Conservation (phyloP, 2,888 invertebrate genomes). For the Andrena marginata region DNA sequence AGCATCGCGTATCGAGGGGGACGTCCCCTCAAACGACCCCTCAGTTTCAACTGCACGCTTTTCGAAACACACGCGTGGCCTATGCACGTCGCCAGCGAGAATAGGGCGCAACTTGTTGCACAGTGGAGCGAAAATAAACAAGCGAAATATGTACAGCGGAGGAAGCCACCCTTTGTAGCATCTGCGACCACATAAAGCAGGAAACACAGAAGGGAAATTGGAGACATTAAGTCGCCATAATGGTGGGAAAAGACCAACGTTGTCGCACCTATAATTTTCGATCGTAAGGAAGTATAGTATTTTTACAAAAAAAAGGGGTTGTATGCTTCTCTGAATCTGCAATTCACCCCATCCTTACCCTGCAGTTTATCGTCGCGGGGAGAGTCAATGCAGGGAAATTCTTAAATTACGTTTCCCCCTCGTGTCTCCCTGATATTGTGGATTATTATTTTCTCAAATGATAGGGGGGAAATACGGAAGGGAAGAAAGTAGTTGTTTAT, state of each 20-base stretch:
- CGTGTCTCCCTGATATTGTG: no score
- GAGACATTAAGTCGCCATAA: conserved; percentile 24
- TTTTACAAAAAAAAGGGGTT: no score
- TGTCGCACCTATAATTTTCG: background rate
- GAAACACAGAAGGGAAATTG: background rate
- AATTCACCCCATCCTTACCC: background rate
- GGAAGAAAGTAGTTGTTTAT: no score
- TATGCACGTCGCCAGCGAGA: background rate
- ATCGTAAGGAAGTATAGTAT: background rate
- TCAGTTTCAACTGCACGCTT: background rate
- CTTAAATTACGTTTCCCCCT: no score
- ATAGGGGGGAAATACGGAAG: no score
- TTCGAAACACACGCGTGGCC: background rate
- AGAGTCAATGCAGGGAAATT: background rate
- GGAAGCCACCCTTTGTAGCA: background rate
- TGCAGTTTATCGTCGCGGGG: background rate
- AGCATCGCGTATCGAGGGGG: no score
- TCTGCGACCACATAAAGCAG: background rate
- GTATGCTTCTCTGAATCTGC: background rate
- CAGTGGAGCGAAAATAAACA: background rate
- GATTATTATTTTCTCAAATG: no score
- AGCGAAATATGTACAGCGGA: background rate
- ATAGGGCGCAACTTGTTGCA: conserved; percentile 6
- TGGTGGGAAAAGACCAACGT: conserved; percentile 21
- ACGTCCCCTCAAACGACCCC: background rate